Percentiles rank a stretch among this genome's conserved stretches.
Conservation (phyloP, 2,113 vertebrate genomes). For the Callorhinus ursinus region DNA sequence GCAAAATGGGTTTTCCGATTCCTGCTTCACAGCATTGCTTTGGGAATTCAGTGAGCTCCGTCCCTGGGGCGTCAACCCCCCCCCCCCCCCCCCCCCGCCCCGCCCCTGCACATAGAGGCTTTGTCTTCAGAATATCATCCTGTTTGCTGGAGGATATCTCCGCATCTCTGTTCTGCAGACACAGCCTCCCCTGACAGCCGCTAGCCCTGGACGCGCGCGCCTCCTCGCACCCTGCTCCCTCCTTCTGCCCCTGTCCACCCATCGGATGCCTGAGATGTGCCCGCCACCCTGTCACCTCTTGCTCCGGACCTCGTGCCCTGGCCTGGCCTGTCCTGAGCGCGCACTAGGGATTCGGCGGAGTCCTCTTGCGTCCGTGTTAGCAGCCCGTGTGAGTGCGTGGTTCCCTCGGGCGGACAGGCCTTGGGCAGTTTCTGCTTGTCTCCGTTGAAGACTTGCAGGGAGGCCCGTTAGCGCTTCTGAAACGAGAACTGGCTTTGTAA, state of each 20-base stretch:
- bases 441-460: not conserved
- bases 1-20: not conserved
- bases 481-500: not conserved
- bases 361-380: too few species aligned
- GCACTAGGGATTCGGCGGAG: not conserved
- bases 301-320: too few species aligned
- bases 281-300: too few species aligned
- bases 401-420: too few species aligned
- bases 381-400: not conserved
- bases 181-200: not conserved
- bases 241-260: not conserved
- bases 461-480: not conserved
- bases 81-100: too few species aligned
- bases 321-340: not conserved
- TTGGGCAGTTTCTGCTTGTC: not conserved
- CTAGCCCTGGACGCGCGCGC: rapidly evolving
- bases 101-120: too few species aligned
- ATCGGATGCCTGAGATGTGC: rapidly evolving
- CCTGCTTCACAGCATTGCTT: not conserved
- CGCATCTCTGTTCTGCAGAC: not conserved
- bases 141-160: not conserved
- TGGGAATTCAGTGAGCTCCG: not conserved
- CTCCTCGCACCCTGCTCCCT: not conserved
- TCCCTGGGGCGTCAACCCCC: too few species aligned
- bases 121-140: not conserved